Evolutionary conservation across 1,140 invertebrate genomes (phyloP), one percentile per base, ranked within the genome.

Genomic region (Vanessa atalanta): DNA sequence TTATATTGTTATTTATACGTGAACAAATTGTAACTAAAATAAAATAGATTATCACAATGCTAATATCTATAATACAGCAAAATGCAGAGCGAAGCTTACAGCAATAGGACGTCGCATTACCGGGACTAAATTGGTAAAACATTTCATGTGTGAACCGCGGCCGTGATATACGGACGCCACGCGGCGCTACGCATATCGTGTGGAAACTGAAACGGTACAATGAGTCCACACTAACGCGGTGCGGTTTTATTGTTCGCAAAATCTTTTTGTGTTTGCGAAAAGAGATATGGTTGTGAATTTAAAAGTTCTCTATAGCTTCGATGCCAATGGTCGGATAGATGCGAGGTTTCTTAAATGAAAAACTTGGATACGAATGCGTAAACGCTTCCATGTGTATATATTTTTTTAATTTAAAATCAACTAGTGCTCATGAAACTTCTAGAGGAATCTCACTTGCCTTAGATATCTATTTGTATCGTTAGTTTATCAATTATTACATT

Each of bases 61-160:
- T 37, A 61, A 61, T 61, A 61, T 37, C 23, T n/a, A 37, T 14
- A 11, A 37, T 26, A 61, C 14, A 2, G 13, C 67, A 61, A 70
- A 16, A 53, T 53, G 1, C 51, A 23, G 20, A 76, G 76, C 66
- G 75, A 65, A 72, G 65, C 68, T 61, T n/a, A 60, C 23, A 16
- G 57, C 57, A 61, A 61, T 61, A 37, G 26, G 26, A 61, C 31
- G 31, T 61, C 57, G 31, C 57, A 61, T 61, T 61, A 61, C 23
- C 57, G 20, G 57, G 57, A 71, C 69, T 76, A 79, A 77, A 79
- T 79, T 79, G 75, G 75, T 77, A 73, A 76, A 80, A 70, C 68
- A 81, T 77, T 70, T 79, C 79, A 75, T 75, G 72, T 73, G 76
- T 77, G 70, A 79, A 79, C 70, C 79, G 66, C 67, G 13, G 50